Conservation (phyloP, 2,113 vertebrate species). For the Myxocyprinus asiaticus region DNA sequence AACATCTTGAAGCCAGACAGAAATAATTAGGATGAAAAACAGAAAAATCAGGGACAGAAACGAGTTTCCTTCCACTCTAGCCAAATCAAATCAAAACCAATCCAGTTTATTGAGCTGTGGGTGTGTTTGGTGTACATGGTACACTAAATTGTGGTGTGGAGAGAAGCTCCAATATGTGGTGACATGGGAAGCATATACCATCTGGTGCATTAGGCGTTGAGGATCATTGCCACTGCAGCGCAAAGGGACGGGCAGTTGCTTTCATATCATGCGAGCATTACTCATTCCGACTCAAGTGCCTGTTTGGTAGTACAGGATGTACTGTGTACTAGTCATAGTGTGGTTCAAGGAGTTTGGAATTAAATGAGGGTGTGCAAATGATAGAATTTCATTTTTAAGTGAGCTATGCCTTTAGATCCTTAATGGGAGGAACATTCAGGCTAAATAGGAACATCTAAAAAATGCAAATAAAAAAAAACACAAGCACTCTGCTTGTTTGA, state of each 20-base stretch:
- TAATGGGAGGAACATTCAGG: slow-evolving; percentile 68
- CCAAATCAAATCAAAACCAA: slow-evolving; percentile 54
- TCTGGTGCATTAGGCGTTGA: slow-evolving; percentile 56
- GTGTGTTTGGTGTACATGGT: slow-evolving; percentile 40
- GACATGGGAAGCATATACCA: slow-evolving; percentile 52
- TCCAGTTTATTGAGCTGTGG: slow-evolving; percentile 52
- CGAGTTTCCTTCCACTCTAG: not conserved
- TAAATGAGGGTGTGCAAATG: too few species aligned
- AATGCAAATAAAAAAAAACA: slow-evolving; percentile 30
- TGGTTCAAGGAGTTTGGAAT: too few species aligned
- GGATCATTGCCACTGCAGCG: slow-evolving; percentile 37
- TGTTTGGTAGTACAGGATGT: too few species aligned
- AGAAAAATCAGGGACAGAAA: not conserved
- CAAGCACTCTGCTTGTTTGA: slow-evolving; percentile 62
- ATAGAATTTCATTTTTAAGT: too few species aligned
- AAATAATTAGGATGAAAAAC: slow-evolving; percentile 37
- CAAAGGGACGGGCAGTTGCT: slow-evolving; percentile 14
- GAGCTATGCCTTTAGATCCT: slow-evolving; percentile 57
- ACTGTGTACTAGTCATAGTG: too few species aligned
- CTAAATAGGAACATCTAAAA: slow-evolving; percentile 67
- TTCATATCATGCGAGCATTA: too few species aligned
- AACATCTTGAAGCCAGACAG: slow-evolving; percentile 14
- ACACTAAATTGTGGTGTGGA: slow-evolving; percentile 44
- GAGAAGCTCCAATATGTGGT: slow-evolving; percentile 51
- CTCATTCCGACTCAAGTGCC: too few species aligned